A percentile compares a stretch with the other conserved stretches of the same genome.
Evolutionary conservation across 1,140 invertebrate genomes (phyloP).

Genomic region (Drosophila biarmipes): DNA sequence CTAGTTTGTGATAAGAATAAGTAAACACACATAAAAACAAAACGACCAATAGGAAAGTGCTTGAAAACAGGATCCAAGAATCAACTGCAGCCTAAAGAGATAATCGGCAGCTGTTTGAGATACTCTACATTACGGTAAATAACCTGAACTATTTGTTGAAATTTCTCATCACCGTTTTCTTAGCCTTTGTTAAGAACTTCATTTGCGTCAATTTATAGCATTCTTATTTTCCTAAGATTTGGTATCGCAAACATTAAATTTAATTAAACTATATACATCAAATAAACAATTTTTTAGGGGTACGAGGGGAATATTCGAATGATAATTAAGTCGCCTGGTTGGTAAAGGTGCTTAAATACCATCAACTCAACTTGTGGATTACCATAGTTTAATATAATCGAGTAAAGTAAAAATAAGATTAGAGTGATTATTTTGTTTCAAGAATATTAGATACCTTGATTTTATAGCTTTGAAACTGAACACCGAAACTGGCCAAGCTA

Average conservation of each 20-base stretch:
- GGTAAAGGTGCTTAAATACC: no score
- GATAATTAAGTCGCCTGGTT: no score
- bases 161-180: neutral
- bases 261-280: no score
- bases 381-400: no score
- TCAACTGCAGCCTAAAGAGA: neutral
- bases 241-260: neutral
- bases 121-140: conserved; percentile 24
- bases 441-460: no score
- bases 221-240: neutral
- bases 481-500: neutral
- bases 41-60: conserved; percentile 14
- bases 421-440: no score
- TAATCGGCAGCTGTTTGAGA: neutral
- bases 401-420: no score
- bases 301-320: no score
- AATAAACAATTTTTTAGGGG: no score
- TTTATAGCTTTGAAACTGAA: no score
- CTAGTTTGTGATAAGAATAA: conserved; percentile 14
- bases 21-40: neutral
- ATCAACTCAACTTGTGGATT: no score
- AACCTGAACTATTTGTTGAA: neutral
- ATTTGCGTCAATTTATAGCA: neutral
- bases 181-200: neutral
- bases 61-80: conserved; percentile 8